Conservation (phyloP, 2,113 vertebrate species). For the Myrmecobius fasciatus region DNA sequence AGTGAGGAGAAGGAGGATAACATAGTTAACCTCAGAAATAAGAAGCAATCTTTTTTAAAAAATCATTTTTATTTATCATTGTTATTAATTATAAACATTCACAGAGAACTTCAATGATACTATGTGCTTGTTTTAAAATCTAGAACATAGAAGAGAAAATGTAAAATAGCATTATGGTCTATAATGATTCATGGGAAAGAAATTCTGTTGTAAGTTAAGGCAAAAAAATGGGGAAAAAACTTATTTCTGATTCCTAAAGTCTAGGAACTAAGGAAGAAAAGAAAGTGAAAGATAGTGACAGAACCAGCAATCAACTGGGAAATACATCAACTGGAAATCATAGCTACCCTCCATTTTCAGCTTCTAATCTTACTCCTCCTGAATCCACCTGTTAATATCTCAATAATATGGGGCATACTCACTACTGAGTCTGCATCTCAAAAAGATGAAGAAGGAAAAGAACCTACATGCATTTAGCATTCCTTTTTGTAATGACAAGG, state of each 20-base stretch:
- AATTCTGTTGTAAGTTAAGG: background rate
- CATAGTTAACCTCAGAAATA: background rate
- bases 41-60: background rate
- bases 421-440: too few relatives aligned
- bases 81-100: background rate
- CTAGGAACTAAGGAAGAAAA: background rate
- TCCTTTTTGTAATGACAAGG: too few relatives aligned
- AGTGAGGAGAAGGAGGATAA: background rate
- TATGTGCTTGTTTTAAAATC: background rate
- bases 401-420: background rate
- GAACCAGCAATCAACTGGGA: background rate
- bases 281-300: background rate
- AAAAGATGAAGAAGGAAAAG: too few relatives aligned
- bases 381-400: background rate
- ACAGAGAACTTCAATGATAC: background rate
- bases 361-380: background rate
- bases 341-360: background rate
- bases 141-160: background rate
- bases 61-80: background rate
- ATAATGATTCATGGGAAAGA: background rate
- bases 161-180: background rate
- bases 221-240: background rate
- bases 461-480: too few relatives aligned
- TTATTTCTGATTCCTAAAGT: background rate
- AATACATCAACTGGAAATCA: background rate